Base-by-base conservation (phyloP, 2,113 vertebrate genomes). In the Scortum barcoo region DNA sequence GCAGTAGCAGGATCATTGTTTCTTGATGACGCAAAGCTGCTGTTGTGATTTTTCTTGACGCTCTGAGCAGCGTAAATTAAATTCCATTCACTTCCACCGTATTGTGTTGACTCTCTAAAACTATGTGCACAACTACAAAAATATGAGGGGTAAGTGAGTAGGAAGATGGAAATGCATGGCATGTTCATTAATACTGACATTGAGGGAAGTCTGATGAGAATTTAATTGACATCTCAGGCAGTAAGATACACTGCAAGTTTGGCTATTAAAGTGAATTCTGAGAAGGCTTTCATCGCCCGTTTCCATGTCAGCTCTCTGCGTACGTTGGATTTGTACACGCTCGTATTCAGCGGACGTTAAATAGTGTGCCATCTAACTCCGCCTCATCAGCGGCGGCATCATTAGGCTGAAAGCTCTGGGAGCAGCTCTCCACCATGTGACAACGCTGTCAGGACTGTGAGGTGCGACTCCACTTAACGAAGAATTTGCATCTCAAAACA, bases 351-450 rank as follows among this genome's bases (percentile, higher is more conserved):
- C 28, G 61, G 74, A 86, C 19, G 10, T 76, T 86, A 83, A 85
- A 83, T 76, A 30, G 82, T 1, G 36, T 80, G 69, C 78, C 68
- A 86, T 93, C 86, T 88, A 85, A 86, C 81, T 58, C 51, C 56
- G 56, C 69, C 87, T 93, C 91, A 93, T 94, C 91, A 94, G 72
- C 14, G 16, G 68, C 73, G 58, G 72, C 83, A 76, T 91, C 86
- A 90, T 93, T 93, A 92, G 54, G 83, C 83, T 62, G 86, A 84
- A 87, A 50, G 61, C 63, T 87, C 51, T 72, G 72, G 78, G 84
- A 81, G 80, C 56, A 57, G 62, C 33, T 51, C 72, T 82, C 87
- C 80, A 69, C 74, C 76, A 30, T 78, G 87, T 84, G 86, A 91
- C 90, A 88, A 63, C 60, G 12, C 76, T 83, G 84, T 83, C 81